phyloP scores from a whole-genome alignment of 2,113 vertebrate genomes.

The Taxidea taxus region DNA sequence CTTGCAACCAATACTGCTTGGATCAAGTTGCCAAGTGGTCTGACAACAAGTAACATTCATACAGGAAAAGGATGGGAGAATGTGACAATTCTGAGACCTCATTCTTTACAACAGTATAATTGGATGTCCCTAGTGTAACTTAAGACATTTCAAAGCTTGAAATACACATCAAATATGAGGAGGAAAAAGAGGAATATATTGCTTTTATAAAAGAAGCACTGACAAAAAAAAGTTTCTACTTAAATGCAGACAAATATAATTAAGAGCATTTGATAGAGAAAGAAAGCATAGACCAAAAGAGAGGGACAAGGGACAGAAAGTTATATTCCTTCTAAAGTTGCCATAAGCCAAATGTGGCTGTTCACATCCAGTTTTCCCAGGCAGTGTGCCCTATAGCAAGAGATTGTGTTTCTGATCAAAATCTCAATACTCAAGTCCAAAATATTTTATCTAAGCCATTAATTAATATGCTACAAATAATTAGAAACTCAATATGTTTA shows the following conservation, averaged over 20 bases:
- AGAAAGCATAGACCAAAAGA: neutral
- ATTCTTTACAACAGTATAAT: neutral
- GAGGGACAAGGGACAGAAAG: neutral
- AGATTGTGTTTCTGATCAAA: neutral
- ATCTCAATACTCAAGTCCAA: neutral
- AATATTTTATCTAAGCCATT: neutral
- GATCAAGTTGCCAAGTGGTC: neutral
- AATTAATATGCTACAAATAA: neutral
- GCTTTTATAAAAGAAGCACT: neutral
- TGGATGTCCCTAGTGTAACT: neutral
- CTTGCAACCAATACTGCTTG: neutral
- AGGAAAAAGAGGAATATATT: neutral
- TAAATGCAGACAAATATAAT: neutral
- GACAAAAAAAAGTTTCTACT: neutral
- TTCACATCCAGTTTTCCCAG: neutral
- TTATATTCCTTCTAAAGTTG: neutral
- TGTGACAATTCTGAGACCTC: neutral
- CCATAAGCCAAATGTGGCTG: neutral
- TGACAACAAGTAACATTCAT: neutral
- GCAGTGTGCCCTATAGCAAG: neutral
- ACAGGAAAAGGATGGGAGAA: neutral
- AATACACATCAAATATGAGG: neutral
- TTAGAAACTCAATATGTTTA: neutral
- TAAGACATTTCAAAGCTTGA: neutral
- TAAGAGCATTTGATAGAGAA: neutral